These are phyloP conservation scores for Atrina japonica DNA, from an alignment of 2,888 invertebrate genomes.

Conservation along the genomic window DNA sequence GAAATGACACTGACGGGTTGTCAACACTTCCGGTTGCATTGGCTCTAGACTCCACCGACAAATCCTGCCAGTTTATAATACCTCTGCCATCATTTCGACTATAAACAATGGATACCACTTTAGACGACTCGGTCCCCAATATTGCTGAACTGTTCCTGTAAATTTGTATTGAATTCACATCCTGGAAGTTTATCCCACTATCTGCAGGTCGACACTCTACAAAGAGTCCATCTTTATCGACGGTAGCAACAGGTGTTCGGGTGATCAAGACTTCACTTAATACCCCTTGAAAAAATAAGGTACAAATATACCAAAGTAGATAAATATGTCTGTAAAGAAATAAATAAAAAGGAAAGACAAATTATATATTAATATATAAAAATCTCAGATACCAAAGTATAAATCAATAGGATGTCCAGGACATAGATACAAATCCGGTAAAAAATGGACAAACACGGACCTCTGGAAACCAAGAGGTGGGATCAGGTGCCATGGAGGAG, in stretches of 20 bases:
- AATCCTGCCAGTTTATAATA: slow-evolving; percentile 11
- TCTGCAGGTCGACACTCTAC: not conserved
- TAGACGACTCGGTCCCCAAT: slow-evolving; percentile 4
- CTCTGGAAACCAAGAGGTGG: no score
- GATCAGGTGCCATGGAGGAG: no score
- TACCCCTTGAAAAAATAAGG: no score
- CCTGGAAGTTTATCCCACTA: not conserved
- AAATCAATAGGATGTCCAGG: no score
- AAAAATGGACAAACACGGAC: no score
- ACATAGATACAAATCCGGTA: no score
- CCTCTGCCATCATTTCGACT: not conserved
- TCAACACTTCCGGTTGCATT: slow-evolving; percentile 13
- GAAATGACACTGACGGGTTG: not conserved
- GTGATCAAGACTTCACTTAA: slow-evolving; percentile 3
- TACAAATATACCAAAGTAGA: no score
- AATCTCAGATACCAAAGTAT: no score
- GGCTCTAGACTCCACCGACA: not conserved
- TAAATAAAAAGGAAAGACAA: no score
- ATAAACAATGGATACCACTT: slow-evolving; percentile 14
- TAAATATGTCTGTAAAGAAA: no score
- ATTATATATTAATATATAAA: no score
- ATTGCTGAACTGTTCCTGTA: slow-evolving; percentile 2
- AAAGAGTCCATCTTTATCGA: not conserved
- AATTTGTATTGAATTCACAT: slow-evolving; percentile 15
- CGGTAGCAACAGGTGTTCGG: not conserved